A percentile compares a stretch with the other conserved stretches of the same genome.
Evolutionary conservation across 1,140 invertebrate species (phyloP).

Genomic region (Drosophila sproati): DNA sequence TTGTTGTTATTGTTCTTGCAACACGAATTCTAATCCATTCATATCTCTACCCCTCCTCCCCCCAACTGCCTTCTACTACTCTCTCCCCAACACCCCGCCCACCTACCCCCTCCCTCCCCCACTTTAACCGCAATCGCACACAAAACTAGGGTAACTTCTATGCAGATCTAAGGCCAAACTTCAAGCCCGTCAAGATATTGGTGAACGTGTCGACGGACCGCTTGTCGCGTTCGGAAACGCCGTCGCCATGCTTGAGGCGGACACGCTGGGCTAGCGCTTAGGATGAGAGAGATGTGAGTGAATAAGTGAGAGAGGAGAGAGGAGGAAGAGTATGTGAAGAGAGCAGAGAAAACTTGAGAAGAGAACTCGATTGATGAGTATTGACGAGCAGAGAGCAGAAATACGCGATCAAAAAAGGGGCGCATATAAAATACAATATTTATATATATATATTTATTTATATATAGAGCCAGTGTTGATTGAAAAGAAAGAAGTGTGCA

Average conservation of each 20-base stretch:
- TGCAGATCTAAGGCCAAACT: conserved; percentile 48
- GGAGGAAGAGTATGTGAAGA: conserved; percentile 3
- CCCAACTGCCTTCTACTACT: conserved; percentile 16
- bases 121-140: conserved; percentile 15
- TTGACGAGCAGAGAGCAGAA: background rate
- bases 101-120: conserved; percentile 12
- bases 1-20: conserved; percentile 24
- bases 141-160: conserved; percentile 58
- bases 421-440: background rate
- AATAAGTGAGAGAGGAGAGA: background rate
- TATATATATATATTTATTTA: background rate
- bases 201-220: background rate
- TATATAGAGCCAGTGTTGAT: conserved; percentile 17
- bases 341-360: conserved; percentile 1
- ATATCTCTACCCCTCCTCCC: conserved; percentile 33
- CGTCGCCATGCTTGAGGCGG: conserved; percentile 2
- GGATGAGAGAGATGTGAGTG: background rate
- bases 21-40: conserved; percentile 39
- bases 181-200: conserved; percentile 14
- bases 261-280: conserved; percentile 21
- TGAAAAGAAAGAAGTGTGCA: conserved; percentile 19
- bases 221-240: background rate
- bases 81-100: conserved; percentile 12
- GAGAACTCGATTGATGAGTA: conserved; percentile 10
- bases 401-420: conserved; percentile 9